Conservation (phyloP, 2,888 invertebrate genomes). For the Cylindroiulus punctatus region DNA sequence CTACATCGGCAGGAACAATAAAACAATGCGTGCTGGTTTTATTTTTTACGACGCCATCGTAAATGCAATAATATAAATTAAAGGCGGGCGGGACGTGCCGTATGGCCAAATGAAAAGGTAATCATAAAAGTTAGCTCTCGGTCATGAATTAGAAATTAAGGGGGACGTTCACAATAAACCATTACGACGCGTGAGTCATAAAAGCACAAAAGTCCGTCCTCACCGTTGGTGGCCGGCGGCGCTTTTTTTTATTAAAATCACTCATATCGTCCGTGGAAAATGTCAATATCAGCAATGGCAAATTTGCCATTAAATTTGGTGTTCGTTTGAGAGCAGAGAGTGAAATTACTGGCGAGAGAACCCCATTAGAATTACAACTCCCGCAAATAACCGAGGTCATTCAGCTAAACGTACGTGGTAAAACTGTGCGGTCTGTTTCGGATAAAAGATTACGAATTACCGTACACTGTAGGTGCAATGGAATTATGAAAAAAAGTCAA, state of each 20-base stretch:
- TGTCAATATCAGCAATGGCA: no score
- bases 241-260: background rate
- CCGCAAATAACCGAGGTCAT: no score
- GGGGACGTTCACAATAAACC: constrained; percentile 19
- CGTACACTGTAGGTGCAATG: no score
- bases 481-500: no score
- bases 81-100: constrained; percentile 14
- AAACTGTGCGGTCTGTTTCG: no score
- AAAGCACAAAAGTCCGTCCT: background rate
- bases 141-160: constrained; percentile 16
- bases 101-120: constrained; percentile 20
- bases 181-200: constrained; percentile 27
- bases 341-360: no score
- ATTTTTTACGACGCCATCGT: background rate
- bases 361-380: no score
- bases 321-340: no score
- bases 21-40: constrained; percentile 6
- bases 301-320: no score
- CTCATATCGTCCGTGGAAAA: background rate
- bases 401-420: no score
- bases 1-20: background rate
- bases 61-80: constrained; percentile 32
- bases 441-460: no score
- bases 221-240: background rate
- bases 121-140: constrained; percentile 26